These are phyloP conservation scores for Synchiropus splendidus DNA, from an alignment of 2,113 vertebrate species.

Conservation along the genomic window DNA sequence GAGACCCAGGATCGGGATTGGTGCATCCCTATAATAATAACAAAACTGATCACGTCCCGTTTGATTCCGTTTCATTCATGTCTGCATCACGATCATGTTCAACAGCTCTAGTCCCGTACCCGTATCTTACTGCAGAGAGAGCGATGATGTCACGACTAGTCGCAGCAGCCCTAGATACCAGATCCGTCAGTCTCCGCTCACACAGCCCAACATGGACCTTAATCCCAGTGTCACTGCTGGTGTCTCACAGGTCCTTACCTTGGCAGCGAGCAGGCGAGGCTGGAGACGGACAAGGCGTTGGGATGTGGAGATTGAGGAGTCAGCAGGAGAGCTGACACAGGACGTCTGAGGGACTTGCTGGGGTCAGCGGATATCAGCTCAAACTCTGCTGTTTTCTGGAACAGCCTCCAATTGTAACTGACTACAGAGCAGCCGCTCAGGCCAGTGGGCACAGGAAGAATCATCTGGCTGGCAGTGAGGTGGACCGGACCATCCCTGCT, in stretches of 20 bases:
- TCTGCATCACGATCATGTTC: no score
- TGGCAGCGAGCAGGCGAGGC: conserved; percentile 6
- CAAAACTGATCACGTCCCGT: no score
- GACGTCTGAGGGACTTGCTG: conserved; percentile 2
- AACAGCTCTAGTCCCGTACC: no score
- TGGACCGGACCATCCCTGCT: conserved; percentile 9
- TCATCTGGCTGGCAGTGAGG: conserved; percentile 51
- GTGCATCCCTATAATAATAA: no score
- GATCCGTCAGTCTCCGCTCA: no score
- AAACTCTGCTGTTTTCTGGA: conserved; percentile 34
- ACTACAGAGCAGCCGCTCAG: conserved; percentile 42
- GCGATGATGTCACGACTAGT: no score
- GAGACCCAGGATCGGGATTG: no score
- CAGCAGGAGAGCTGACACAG: conserved; percentile 6
- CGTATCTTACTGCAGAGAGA: no score
- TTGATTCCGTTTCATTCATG: no score
- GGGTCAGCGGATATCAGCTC: conserved; percentile 5
- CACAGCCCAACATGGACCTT: no score
- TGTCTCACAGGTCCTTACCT: conserved; percentile 46
- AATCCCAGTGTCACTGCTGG: no score
- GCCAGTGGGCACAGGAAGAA: conserved; percentile 28
- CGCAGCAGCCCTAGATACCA: no score
- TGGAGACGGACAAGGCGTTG: conserved; percentile 22
- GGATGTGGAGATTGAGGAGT: conserved; percentile 11
- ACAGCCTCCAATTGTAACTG: conserved; percentile 36